phyloP scores from a whole-genome alignment of 2,888 invertebrate genomes.

The Ophraella communa region DNA sequence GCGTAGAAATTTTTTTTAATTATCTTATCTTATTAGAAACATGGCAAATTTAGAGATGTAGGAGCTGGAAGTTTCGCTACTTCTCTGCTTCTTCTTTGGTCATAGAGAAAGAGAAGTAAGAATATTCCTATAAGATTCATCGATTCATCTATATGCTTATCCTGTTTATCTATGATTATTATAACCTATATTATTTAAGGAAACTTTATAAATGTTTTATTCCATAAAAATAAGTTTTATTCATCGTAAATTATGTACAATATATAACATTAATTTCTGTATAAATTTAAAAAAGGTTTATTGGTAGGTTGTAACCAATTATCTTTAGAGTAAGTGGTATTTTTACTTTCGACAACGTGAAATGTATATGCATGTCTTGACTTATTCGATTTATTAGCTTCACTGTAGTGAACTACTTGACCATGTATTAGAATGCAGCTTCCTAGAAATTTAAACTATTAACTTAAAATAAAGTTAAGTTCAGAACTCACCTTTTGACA shows the following conservation, averaged over 20 bases:
- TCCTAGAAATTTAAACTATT: slow-evolving; percentile 63
- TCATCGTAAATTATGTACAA: background rate
- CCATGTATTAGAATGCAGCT: slow-evolving; percentile 90
- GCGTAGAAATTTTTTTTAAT: too few relatives aligned
- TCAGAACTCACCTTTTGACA: slow-evolving; percentile 74
- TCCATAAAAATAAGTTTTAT: slow-evolving; percentile 7
- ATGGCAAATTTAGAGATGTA: too few relatives aligned
- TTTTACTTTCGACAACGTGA: slow-evolving; percentile 84
- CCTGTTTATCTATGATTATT: background rate
- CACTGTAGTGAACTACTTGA: slow-evolving; percentile 91
- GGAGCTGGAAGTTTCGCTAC: too few relatives aligned
- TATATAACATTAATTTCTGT: slow-evolving; percentile 60
- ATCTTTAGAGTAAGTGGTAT: slow-evolving; percentile 75
- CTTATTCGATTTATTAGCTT: slow-evolving; percentile 78
- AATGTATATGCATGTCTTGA: slow-evolving; percentile 96
- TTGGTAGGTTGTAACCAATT: slow-evolving; percentile 86
- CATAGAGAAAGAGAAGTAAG: too few relatives aligned
- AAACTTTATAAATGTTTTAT: background rate
- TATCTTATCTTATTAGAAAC: too few relatives aligned
- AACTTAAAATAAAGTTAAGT: background rate
- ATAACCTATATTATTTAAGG: too few relatives aligned
- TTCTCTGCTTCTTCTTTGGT: too few relatives aligned
- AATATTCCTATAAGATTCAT: too few relatives aligned
- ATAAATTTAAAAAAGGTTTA: slow-evolving; percentile 75
- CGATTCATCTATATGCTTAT: too few relatives aligned